Evolutionary conservation across 2,888 invertebrate genomes (phyloP), one percentile per base, ranked within the genome.

Genomic region (Caenorhabditis sulstoni): DNA sequence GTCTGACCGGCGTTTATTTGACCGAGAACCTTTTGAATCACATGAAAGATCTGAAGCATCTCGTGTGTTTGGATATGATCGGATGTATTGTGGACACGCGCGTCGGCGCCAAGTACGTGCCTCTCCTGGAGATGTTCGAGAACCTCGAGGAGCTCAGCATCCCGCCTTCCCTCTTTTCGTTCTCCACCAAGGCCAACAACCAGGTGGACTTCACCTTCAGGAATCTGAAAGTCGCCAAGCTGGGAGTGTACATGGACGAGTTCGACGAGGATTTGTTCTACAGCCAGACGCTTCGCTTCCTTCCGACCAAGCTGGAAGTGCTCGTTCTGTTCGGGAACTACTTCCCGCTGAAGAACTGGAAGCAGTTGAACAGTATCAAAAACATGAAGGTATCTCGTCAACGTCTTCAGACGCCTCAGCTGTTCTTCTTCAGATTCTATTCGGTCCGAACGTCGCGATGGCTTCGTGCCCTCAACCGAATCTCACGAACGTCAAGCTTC

Each of bases 241-340:
- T 81, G 18, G 45, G 45, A n/a, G 23, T 81, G 7, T 81, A 76
- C 57, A 79, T 81, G 81, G 81, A 81, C 41, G 52, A 55, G 12
- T 81, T 71, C 53, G 66, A 79, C 20, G 73, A 79, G 23, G 71
- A 71, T 1, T 22, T 9, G 1, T 81, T 81, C 23, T 20, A 23
- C 23, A 58, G 49, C 16, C 64, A 79, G 20, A 20, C 55, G n/a
- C n/a, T 47, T 0, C 58, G 45, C 0, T 67, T 75, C 29, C 23
- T 75, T n/a, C 52, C 65, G 7, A 71, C 53, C 14, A 65, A 64
- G 53, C 39, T 79, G 62, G 18, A 55, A 18, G 23, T n/a, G 16
- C 18, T 81, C 29, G 75, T 81, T 18, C 44, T 81, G 7, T 81
- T 74, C 52, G 81, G 81, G 3, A 79, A 81, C 44, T 71, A 66